These are phyloP conservation scores for Spilosoma lubricipeda DNA, from an alignment of 2,888 invertebrate species.

Conservation along the genomic window DNA sequence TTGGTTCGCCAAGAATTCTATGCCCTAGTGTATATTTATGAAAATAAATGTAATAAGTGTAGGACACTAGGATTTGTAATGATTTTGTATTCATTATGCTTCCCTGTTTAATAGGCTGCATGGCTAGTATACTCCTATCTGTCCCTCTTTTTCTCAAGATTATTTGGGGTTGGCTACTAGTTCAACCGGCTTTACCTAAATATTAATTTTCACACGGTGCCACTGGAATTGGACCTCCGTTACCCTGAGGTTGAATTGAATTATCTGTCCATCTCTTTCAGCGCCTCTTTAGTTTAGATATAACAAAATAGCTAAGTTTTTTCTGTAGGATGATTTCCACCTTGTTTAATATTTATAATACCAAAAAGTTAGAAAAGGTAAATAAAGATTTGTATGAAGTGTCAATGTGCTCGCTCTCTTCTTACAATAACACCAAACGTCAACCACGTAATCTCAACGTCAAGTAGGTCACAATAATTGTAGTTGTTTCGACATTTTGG, in stretches of 20 bases:
- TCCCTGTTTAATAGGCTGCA: too few species aligned
- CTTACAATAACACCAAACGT: slow-evolving; percentile 9
- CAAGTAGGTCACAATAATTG: slow-evolving; percentile 70
- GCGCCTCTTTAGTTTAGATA: not conserved
- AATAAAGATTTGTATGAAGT: not conserved
- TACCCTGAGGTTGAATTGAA: not conserved
- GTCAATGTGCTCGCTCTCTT: not conserved
- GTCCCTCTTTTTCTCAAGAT: too few species aligned
- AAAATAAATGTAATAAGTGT: too few species aligned
- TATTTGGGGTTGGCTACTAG: too few species aligned
- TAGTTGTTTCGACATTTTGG: slow-evolving; percentile 71
- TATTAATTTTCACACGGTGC: too few species aligned
- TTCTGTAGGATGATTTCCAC: not conserved
- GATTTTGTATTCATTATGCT: too few species aligned
- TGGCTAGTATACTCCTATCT: too few species aligned
- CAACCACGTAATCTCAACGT: slow-evolving; percentile 65
- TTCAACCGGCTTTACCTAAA: too few species aligned
- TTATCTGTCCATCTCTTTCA: not conserved
- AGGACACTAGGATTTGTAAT: too few species aligned
- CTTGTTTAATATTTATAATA: not conserved
- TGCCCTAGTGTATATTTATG: too few species aligned
- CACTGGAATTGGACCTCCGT: too few species aligned
- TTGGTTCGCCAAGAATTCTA: too few species aligned
- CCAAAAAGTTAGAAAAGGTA: not conserved
- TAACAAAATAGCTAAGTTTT: not conserved